Evolutionary conservation across 2,888 invertebrate species (phyloP).

Genomic region (Pilophorus perplexus): DNA sequence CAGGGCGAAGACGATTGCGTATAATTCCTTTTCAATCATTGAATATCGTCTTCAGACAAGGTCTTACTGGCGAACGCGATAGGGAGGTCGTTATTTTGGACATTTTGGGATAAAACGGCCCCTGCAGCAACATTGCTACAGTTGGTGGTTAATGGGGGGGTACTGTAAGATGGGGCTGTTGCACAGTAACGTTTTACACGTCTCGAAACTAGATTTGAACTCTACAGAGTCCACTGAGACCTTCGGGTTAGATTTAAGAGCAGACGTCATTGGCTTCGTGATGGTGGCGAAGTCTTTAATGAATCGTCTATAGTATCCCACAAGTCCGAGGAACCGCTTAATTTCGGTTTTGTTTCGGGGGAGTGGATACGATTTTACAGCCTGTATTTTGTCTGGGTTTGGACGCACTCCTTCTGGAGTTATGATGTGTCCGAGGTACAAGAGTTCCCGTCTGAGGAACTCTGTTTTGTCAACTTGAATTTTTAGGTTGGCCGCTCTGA

Average conservation of each 20-base stretch:
- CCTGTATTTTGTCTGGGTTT: conserved; percentile 25
- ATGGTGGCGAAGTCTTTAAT: not conserved
- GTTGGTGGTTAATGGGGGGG: conserved; percentile 50
- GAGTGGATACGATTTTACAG: conserved; percentile 7
- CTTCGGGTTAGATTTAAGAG: conserved; percentile 7
- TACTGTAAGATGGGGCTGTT: conserved; percentile 46
- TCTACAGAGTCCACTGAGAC: conserved; percentile 43
- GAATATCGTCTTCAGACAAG: conserved; percentile 47
- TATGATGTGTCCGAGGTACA: conserved; percentile 24
- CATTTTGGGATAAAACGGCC: conserved; percentile 50
- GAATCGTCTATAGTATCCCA: conserved; percentile 7
- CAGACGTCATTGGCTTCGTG: not conserved
- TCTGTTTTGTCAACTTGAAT: conserved; percentile 24
- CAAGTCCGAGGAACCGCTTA: conserved; percentile 14
- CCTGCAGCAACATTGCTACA: conserved; percentile 50
- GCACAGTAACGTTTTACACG: conserved; percentile 23
- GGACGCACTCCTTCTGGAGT: conserved; percentile 12
- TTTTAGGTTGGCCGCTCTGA: conserved; percentile 17
- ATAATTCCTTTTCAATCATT: conserved; percentile 50
- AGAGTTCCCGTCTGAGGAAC: conserved; percentile 13
- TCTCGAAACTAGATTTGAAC: conserved; percentile 23
- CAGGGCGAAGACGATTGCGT: conserved; percentile 50
- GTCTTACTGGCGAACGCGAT: conserved; percentile 50
- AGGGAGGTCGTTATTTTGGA: conserved; percentile 50
- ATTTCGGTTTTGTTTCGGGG: conserved; percentile 18